These are phyloP conservation scores for Gastrophysa polygoni DNA, from an alignment of 2,888 invertebrate species.

Conservation along the genomic window DNA sequence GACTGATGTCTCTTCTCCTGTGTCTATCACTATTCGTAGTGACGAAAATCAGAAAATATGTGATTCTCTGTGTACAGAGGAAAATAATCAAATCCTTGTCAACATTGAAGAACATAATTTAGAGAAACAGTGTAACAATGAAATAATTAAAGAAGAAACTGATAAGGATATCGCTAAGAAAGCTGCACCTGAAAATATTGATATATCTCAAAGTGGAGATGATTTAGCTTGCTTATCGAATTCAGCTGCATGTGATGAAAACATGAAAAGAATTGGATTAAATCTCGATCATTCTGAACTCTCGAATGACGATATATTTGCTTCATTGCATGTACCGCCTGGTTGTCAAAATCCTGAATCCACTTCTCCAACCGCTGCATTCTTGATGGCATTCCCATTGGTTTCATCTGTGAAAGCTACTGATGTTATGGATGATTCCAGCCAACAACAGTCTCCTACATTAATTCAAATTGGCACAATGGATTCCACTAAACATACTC, in stretches of 20 bases:
- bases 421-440: constrained; percentile 61
- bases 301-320: constrained; percentile 65
- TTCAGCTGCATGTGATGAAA: constrained; percentile 13
- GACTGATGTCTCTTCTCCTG: not conserved
- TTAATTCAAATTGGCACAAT: constrained; percentile 60
- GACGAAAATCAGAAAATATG: not conserved
- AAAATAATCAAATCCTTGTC: no score
- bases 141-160: not conserved
- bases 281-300: constrained; percentile 60
- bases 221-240: constrained; percentile 2
- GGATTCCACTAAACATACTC: constrained; percentile 52
- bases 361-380: constrained; percentile 78
- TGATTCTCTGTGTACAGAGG: not conserved
- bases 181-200: not conserved
- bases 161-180: not conserved
- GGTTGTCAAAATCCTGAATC: constrained; percentile 65
- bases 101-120: not conserved
- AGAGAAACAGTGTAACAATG: not conserved
- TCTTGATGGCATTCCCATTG: constrained; percentile 75
- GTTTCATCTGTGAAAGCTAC: constrained; percentile 67
- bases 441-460: constrained; percentile 57
- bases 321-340: constrained; percentile 64
- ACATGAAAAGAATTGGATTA: constrained; percentile 42
- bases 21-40: not conserved
- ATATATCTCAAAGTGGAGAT: not conserved